phyloP scores from a whole-genome alignment of 2,113 vertebrate genomes.

The Serilophus lunatus region DNA sequence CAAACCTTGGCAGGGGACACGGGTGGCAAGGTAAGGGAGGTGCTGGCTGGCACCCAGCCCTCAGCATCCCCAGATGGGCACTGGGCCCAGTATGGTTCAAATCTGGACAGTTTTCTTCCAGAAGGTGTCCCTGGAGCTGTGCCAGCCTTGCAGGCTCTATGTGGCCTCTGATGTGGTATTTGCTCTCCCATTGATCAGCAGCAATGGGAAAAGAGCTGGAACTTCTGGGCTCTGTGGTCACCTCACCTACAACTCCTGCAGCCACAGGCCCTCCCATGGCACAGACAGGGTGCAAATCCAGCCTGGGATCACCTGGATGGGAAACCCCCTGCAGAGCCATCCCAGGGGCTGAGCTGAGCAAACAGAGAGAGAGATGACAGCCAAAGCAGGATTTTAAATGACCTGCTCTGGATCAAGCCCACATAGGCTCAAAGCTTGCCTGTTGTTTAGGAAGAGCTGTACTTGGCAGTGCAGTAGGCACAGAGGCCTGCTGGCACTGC shows the following conservation, averaged over 20 bases:
- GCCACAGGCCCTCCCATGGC: not conserved
- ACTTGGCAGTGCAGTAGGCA: not conserved
- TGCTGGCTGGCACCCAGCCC: not conserved
- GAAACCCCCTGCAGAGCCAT: not conserved
- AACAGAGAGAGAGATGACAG: accelerated
- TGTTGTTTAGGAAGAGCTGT: not conserved
- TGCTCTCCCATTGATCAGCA: not conserved
- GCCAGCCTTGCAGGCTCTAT: not conserved
- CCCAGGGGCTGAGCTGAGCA: not conserved
- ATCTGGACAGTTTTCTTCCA: not conserved
- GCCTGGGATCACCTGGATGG: accelerated
- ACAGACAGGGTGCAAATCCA: not conserved
- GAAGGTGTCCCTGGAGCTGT: not conserved
- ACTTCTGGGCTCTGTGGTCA: accelerated
- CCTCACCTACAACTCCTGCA: not conserved
- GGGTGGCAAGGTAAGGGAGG: not conserved
- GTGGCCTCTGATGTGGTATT: accelerated
- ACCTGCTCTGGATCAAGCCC: not conserved
- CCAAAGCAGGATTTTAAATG: not conserved
- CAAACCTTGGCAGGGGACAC: not conserved
- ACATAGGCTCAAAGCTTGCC: not conserved
- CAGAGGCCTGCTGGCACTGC: not conserved
- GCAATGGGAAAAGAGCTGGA: not conserved
- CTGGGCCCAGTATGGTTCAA: not conserved
- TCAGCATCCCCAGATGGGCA: not conserved